A percentile compares a stretch with the other conserved stretches of the same genome.
Conservation (phyloP, 2,113 vertebrate genomes). For the Nothoprocta pentlandii region DNA sequence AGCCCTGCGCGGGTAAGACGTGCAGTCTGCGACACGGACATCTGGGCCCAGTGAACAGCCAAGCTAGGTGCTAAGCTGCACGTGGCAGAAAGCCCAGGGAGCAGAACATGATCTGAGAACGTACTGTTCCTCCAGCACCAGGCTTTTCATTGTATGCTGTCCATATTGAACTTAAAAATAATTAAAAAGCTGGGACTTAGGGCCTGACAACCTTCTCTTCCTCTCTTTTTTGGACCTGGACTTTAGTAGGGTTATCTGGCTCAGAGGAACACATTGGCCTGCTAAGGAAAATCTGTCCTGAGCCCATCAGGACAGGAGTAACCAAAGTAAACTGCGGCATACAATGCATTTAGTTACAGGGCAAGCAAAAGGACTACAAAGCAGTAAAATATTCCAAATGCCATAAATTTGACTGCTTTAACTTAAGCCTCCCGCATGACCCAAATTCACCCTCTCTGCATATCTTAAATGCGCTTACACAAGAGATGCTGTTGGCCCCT, state of each 20-base stretch:
- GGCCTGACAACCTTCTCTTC: neutral
- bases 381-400: neutral
- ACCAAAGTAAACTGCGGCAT: neutral
- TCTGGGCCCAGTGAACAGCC: neutral
- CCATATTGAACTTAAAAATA: neutral
- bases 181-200: neutral
- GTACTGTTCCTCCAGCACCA: neutral
- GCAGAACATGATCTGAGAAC: neutral
- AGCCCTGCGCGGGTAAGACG: conserved; percentile 50
- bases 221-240: neutral
- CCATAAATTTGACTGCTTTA: neutral
- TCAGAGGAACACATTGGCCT: neutral
- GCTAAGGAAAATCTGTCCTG: neutral
- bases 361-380: neutral
- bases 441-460: neutral
- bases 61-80: conserved; percentile 11
- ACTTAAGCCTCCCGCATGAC: neutral
- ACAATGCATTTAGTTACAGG: neutral
- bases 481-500: neutral
- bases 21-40: neutral
- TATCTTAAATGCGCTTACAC: neutral
- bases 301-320: neutral
- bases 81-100: conserved; percentile 40
- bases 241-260: neutral
- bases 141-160: neutral